phyloP scores from a whole-genome alignment of 1,140 invertebrate genomes.

The Sycophila sp. region DNA sequence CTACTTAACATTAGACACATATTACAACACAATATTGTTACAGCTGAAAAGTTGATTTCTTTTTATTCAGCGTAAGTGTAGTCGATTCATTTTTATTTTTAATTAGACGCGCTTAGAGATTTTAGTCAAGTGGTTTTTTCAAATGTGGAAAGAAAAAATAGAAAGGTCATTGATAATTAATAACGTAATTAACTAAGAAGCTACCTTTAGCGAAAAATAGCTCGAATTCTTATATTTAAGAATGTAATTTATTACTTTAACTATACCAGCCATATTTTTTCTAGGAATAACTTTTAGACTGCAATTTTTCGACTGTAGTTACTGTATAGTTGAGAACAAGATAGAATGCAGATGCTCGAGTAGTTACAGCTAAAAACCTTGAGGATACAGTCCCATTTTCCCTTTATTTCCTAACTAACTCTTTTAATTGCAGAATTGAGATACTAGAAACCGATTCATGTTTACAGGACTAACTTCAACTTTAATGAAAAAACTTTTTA shows the following conservation, averaged over 20 bases:
- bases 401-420: slow-evolving; percentile 18
- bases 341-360: slow-evolving; percentile 19
- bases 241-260: slow-evolving; percentile 4
- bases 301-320: slow-evolving; percentile 6
- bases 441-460: slow-evolving; percentile 17
- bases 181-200: slow-evolving; percentile 28
- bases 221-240: slow-evolving; percentile 9
- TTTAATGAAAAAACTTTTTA: slow-evolving; percentile 3
- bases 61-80: slow-evolving; percentile 18
- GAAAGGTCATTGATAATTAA: slow-evolving; percentile 22
- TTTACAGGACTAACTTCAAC: not conserved
- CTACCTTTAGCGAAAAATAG: slow-evolving; percentile 24
- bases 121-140: slow-evolving; percentile 30
- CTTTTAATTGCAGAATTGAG: slow-evolving; percentile 16
- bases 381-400: slow-evolving; percentile 23
- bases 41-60: slow-evolving; percentile 26
- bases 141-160: slow-evolving; percentile 16
- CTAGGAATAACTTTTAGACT: slow-evolving; percentile 15
- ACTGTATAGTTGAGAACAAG: slow-evolving; percentile 16
- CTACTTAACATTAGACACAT: slow-evolving; percentile 33
- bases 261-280: slow-evolving; percentile 18
- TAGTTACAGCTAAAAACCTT: slow-evolving; percentile 23
- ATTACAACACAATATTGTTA: slow-evolving; percentile 36
- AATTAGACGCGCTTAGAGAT: slow-evolving; percentile 16
- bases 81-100: not conserved